Evolutionary conservation across 2,113 vertebrate species (phyloP).

Genomic region (Platichthys stellatus): DNA sequence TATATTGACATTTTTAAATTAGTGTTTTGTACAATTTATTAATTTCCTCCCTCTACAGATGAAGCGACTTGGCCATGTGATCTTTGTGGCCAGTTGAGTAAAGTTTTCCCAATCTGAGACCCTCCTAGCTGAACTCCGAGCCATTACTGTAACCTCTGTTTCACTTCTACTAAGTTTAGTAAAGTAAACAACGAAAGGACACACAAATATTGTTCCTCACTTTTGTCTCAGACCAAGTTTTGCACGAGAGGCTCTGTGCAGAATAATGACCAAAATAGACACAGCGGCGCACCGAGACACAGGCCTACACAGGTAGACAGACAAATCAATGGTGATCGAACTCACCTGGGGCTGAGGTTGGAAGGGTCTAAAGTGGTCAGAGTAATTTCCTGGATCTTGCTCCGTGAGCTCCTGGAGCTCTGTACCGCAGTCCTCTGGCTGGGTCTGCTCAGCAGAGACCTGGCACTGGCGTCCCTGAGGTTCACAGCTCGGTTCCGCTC

Average conservation of each 20-base stretch:
- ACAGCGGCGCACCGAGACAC: constrained; percentile 8
- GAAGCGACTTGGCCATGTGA: too few relatives aligned
- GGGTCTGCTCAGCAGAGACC: constrained; percentile 34
- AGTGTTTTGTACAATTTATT: too few relatives aligned
- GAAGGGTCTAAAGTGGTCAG: constrained; percentile 73
- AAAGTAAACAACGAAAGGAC: background rate
- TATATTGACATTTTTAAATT: too few relatives aligned
- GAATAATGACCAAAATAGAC: constrained; percentile 20
- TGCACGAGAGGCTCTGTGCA: background rate
- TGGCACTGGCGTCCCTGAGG: constrained; percentile 48
- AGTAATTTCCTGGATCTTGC: constrained; percentile 66
- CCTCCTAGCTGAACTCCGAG: too few relatives aligned
- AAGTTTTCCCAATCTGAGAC: too few relatives aligned
- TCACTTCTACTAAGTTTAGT: background rate
- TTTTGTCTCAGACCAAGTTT: background rate
- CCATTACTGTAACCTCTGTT: background rate
- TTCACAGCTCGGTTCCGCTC: constrained; percentile 39
- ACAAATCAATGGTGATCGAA: constrained; percentile 8
- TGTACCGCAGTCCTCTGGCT: constrained; percentile 34
- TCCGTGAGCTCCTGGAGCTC: constrained; percentile 38
- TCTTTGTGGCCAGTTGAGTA: too few relatives aligned
- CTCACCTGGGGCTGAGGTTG: constrained; percentile 81
- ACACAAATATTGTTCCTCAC: background rate
- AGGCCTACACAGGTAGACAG: constrained; percentile 3
- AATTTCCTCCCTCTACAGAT: too few relatives aligned